These are phyloP conservation scores for Macquaria australasica DNA, from an alignment of 2,113 vertebrate species.

Conservation along the genomic window DNA sequence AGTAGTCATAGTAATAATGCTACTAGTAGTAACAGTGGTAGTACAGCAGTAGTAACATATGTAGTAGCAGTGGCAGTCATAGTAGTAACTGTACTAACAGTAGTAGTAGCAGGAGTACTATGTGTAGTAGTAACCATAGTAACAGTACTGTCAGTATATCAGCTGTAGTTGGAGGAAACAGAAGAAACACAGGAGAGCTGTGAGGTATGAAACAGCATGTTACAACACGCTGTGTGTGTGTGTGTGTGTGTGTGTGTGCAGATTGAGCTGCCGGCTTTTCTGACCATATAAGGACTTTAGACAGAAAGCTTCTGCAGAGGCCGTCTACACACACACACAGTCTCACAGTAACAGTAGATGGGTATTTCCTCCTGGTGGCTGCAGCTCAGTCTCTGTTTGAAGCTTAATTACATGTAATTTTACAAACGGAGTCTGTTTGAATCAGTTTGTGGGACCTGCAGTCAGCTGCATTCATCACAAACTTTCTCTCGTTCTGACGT, in stretches of 20 bases:
- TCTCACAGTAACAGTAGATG: neutral
- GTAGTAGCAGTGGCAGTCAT: no score
- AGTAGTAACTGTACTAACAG: neutral
- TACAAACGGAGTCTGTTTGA: neutral
- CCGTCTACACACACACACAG: conserved; percentile 5
- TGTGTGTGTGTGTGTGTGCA: conserved; percentile 6
- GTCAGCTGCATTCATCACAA: no score
- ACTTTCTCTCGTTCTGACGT: no score
- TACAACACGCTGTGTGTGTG: neutral
- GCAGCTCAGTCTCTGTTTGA: conserved; percentile 1
- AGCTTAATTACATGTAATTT: conserved; percentile 10
- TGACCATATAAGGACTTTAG: conserved; percentile 68
- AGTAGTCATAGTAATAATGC: no score
- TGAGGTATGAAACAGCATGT: conserved; percentile 3
- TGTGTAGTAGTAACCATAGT: neutral
- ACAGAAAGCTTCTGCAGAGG: conserved; percentile 24
- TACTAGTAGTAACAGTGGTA: no score
- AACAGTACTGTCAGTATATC: neutral
- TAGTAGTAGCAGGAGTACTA: neutral
- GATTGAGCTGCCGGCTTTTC: conserved; percentile 32
- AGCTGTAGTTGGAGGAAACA: neutral
- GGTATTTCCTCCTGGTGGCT: conserved; percentile 22
- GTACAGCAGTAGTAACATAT: no score
- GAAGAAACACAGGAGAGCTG: no score
- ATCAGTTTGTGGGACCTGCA: no score